Evolutionary conservation across 1,140 invertebrate genomes (phyloP).

Genomic region (Cyrtorhinus lividipennis): DNA sequence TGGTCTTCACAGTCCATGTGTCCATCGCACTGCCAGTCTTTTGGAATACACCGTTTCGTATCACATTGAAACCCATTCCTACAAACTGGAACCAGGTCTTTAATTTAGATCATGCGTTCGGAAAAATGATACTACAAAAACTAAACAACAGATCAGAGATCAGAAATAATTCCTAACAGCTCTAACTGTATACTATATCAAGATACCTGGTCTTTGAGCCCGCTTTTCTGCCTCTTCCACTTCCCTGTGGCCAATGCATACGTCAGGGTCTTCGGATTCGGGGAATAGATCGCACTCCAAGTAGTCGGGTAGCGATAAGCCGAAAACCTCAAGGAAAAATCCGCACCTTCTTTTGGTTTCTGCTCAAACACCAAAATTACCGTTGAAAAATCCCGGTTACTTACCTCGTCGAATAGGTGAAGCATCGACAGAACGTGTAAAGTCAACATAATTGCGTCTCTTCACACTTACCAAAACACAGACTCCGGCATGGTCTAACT

Average conservation of each 20-base stretch:
- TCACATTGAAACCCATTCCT: conserved; percentile 66
- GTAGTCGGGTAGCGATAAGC: conserved; percentile 56
- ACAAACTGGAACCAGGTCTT: conserved; percentile 51
- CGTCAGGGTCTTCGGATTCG: conserved; percentile 55
- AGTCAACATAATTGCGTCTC: no score
- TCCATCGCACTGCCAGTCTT: conserved; percentile 72
- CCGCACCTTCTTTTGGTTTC: conserved; percentile 72
- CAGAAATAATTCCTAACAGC: no score
- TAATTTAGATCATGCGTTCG: no score
- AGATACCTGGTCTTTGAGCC: conserved; percentile 52
- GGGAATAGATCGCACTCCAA: conserved; percentile 61
- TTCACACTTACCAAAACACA: conserved; percentile 58
- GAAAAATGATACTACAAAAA: no score
- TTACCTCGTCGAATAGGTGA: no score
- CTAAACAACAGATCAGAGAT: no score
- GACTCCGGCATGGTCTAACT: conserved; percentile 57
- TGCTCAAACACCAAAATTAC: no score
- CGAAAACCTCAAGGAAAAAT: conserved; percentile 75
- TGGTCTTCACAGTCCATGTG: conserved; percentile 76
- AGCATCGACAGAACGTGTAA: no score
- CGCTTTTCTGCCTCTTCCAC: conserved; percentile 48
- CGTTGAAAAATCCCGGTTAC: no score
- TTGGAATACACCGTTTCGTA: conserved; percentile 61
- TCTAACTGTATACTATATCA: no score
- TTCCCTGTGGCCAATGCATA: conserved; percentile 60